phyloP scores from a whole-genome alignment of 2,797 vertebrate genomes.

The Uromys caudimaculatus region DNA sequence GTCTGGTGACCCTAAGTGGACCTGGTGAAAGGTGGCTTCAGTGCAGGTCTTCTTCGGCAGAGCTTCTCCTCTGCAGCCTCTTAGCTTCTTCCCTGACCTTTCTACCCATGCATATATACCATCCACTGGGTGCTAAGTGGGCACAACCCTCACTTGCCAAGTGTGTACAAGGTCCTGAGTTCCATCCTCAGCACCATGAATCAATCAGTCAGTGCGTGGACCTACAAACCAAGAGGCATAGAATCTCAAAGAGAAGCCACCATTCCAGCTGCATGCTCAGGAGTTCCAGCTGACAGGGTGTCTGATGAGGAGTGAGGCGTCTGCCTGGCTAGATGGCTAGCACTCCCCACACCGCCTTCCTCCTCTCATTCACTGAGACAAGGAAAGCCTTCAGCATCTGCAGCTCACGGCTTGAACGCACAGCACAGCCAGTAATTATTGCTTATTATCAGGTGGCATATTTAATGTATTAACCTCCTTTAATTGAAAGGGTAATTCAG shows the following conservation, averaged over 20 bases:
- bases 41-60: not conserved
- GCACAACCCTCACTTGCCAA: not conserved
- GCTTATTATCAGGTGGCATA: conserved; percentile 1
- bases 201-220: not conserved
- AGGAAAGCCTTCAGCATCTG: not conserved
- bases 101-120: too few species aligned
- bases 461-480: conserved; percentile 14
- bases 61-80: not conserved
- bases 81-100: not conserved
- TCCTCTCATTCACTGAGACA: not conserved
- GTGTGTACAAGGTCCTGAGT: not conserved
- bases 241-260: not conserved
- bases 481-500: conserved; percentile 60
- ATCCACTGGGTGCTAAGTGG: not conserved
- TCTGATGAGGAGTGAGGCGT: fast-evolving
- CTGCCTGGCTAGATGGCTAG: not conserved
- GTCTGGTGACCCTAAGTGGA: not conserved
- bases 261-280: not conserved
- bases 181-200: not conserved
- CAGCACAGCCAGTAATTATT: not conserved
- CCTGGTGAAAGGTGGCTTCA: not conserved
- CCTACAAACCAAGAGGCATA: not conserved
- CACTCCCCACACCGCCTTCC: too few species aligned
- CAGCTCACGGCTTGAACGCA: not conserved
- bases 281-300: not conserved